Percentiles rank a stretch among this genome's conserved stretches.
Conservation (phyloP, 2,113 vertebrate genomes). For the Oreochromis tanganicae region DNA sequence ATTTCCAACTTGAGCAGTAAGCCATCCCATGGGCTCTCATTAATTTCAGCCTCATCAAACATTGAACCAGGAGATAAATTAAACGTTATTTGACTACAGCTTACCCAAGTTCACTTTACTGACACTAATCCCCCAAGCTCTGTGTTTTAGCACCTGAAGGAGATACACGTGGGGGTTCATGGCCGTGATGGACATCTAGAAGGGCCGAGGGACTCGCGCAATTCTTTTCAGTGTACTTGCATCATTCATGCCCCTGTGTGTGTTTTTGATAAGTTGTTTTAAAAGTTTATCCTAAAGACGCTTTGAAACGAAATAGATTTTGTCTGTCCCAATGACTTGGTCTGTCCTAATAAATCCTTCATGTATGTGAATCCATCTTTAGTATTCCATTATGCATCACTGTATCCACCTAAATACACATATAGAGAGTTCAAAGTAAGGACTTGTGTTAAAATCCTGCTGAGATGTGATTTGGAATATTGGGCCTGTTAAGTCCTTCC, state of each 20-base stretch:
- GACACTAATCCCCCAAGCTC: not conserved
- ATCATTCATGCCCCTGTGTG: not conserved
- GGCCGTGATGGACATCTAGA: not conserved
- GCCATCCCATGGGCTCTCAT: slow-evolving; percentile 34
- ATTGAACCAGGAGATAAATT: not conserved
- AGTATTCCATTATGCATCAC: not conserved
- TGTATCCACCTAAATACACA: not conserved
- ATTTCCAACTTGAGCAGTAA: not conserved
- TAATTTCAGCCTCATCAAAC: not conserved
- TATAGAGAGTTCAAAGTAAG: not conserved
- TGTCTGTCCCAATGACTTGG: not conserved
- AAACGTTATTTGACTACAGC: not conserved
- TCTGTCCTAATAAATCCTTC: not conserved
- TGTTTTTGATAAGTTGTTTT: not conserved
- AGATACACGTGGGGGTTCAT: not conserved
- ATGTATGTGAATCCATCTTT: not conserved
- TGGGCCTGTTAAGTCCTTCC: not conserved
- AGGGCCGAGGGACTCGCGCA: not conserved
- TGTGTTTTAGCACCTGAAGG: not conserved
- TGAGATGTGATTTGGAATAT: not conserved
- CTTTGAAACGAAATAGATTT: not conserved
- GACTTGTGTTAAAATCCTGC: not conserved
- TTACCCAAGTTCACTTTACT: not conserved
- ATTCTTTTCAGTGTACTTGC: not conserved
- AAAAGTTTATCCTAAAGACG: not conserved